phyloP scores from a whole-genome alignment of 2,797 vertebrate genomes.

The Garrulus glandarius region DNA sequence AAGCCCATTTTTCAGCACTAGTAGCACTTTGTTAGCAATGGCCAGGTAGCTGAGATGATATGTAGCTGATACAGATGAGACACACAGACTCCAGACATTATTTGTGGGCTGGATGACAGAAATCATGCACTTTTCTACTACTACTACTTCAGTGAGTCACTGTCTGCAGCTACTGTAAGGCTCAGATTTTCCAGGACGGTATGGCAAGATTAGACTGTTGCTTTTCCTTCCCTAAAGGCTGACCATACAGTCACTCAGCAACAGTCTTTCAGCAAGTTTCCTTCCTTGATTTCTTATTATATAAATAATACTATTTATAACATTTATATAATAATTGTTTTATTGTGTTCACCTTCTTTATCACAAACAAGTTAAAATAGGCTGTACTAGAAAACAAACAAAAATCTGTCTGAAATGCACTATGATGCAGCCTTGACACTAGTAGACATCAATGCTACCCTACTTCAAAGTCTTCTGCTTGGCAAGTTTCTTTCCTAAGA shows the following conservation, averaged over 20 bases:
- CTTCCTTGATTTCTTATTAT: not conserved
- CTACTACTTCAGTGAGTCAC: not conserved
- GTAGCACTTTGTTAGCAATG: not conserved
- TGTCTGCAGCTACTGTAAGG: not conserved
- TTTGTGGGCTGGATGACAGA: not conserved
- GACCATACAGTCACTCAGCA: not conserved
- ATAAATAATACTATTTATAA: constrained; percentile 25
- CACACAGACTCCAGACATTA: not conserved
- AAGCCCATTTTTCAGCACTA: not conserved
- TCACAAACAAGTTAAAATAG: constrained; percentile 1
- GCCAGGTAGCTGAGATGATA: not conserved
- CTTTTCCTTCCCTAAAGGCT: not conserved
- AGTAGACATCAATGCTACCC: not conserved
- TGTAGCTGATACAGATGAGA: not conserved
- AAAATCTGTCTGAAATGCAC: not conserved
- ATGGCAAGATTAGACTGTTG: not conserved
- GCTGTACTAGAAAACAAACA: not conserved
- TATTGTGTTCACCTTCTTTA: not conserved
- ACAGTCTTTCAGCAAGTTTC: not conserved
- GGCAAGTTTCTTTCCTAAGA: not conserved
- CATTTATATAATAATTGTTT: not conserved
- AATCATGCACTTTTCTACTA: not conserved
- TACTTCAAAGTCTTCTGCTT: not conserved
- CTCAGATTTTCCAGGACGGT: not conserved
- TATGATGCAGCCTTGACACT: not conserved